Evolutionary conservation across 2,113 vertebrate genomes (phyloP).

Genomic region (Struthidea cinerea): DNA sequence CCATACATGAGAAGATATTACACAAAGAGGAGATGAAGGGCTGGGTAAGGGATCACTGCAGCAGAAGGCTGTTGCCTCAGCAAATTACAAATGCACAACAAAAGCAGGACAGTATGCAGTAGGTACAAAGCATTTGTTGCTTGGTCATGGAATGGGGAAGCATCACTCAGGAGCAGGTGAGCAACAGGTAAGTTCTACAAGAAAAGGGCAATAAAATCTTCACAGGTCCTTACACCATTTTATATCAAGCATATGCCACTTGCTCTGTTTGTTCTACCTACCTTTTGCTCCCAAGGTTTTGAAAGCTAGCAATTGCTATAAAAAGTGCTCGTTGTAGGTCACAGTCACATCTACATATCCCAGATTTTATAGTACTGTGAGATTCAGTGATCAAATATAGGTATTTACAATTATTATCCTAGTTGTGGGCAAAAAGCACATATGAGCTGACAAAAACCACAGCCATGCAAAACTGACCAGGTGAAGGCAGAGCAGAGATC

Average conservation of each 20-base stretch:
- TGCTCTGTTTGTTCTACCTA: not conserved
- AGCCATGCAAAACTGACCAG: not conserved
- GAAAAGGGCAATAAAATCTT: not conserved
- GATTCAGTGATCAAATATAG: not conserved
- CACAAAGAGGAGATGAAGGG: not conserved
- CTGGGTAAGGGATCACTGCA: not conserved
- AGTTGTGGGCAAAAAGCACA: not conserved
- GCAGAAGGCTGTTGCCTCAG: not conserved
- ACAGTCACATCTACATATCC: not conserved
- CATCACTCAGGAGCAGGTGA: not conserved
- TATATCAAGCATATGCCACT: not conserved
- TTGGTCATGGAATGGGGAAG: not conserved
- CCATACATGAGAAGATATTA: rapidly evolving
- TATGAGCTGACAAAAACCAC: not conserved
- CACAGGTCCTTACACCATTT: not conserved
- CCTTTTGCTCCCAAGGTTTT: not conserved
- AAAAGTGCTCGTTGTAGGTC: not conserved
- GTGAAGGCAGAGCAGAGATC: not conserved
- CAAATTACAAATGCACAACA: not conserved
- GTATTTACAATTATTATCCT: not conserved
- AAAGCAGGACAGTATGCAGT: rapidly evolving
- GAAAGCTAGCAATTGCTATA: not conserved
- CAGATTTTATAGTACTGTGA: not conserved
- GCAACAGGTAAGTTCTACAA: not conserved
- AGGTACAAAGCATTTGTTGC: not conserved